Conservation (phyloP, 2,797 vertebrate genomes). For the Macroramphosus scolopax region DNA sequence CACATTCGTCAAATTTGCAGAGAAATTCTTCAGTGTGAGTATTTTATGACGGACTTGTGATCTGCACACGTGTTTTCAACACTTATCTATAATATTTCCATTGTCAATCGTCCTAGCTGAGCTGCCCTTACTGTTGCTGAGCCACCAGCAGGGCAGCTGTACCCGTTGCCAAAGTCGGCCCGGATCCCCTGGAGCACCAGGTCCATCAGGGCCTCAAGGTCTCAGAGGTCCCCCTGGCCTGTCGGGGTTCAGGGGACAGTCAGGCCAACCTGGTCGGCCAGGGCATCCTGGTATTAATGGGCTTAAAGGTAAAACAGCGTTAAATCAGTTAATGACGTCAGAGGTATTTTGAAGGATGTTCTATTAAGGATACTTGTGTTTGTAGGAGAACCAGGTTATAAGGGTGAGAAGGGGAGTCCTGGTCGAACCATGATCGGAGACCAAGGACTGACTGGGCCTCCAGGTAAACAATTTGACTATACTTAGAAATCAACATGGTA, state of each 20-base stretch:
- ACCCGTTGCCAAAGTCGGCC: slow-evolving; percentile 81
- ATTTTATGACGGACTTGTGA: slow-evolving; percentile 14
- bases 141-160: slow-evolving; percentile 85
- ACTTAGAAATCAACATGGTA: too few relatives aligned
- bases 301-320: slow-evolving; percentile 81
- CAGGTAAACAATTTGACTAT: slow-evolving; percentile 77
- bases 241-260: slow-evolving; percentile 83
- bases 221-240: slow-evolving; percentile 86
- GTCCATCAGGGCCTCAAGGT: slow-evolving; percentile 84
- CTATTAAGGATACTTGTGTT: slow-evolving; percentile 27
- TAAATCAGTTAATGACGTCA: neutral
- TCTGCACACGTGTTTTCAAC: slow-evolving; percentile 7
- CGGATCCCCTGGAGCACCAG: slow-evolving; percentile 82
- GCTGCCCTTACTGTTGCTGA: slow-evolving; percentile 83
- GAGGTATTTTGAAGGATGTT: neutral
- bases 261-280: slow-evolving; percentile 81
- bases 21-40: slow-evolving; percentile 91
- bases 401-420: slow-evolving; percentile 87
- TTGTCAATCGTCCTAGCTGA: slow-evolving; percentile 79
- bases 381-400: slow-evolving; percentile 85
- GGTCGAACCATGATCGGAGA: slow-evolving; percentile 84
- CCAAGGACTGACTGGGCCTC: slow-evolving; percentile 85
- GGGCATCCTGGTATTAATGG: slow-evolving; percentile 85
- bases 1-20: slow-evolving; percentile 93
- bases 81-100: slow-evolving; percentile 13